Evolutionary conservation across 2,113 vertebrate species (phyloP).

Genomic region (Panthera tigris): DNA sequence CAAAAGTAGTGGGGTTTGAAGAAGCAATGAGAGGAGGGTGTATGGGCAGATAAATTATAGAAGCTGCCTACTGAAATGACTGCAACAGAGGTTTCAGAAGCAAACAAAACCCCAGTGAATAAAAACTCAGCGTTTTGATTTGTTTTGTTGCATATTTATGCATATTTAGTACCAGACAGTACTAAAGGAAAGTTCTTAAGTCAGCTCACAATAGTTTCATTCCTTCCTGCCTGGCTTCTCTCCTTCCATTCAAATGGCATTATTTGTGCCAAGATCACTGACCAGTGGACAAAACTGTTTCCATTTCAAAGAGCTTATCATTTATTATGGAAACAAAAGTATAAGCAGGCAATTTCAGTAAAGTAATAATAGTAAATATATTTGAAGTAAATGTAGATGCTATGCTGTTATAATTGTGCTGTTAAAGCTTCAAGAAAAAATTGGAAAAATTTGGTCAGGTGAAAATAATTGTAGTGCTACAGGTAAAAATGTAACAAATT

Average conservation of each 20-base stretch:
- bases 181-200: neutral
- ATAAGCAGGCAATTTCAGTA: neutral
- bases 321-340: neutral
- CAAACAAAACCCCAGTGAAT: neutral
- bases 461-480: neutral
- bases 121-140: neutral
- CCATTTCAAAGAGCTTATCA: neutral
- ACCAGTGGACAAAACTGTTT: neutral
- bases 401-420: neutral
- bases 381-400: neutral
- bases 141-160: neutral
- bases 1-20: neutral
- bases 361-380: neutral
- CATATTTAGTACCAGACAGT: neutral
- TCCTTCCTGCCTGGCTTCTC: neutral
- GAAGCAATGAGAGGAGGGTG: neutral
- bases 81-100: neutral
- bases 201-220: neutral
- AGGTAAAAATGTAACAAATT: neutral
- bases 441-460: neutral
- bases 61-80: neutral
- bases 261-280: neutral
- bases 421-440: neutral
- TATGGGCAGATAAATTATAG: neutral
- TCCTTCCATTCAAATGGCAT: neutral